Conservation (phyloP, 2,888 invertebrate species). For the Epistrophella euchroma region DNA sequence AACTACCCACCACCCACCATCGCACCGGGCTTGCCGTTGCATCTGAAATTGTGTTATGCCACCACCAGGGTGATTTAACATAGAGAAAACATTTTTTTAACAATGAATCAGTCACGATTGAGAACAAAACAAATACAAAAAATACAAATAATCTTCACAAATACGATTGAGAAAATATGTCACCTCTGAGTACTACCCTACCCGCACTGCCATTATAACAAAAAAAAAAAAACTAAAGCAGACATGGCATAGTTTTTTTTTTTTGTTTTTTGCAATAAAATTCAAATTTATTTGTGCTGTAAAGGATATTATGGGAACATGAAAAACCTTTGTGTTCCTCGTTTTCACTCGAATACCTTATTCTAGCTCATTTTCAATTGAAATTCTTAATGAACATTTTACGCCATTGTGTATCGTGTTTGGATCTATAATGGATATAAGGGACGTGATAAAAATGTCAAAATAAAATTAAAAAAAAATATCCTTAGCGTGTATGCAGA, state of each 20-base stretch:
- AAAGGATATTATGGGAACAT: constrained; percentile 26
- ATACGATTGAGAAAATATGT: constrained; percentile 18
- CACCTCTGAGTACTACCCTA: constrained; percentile 5
- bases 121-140: neutral
- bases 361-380: constrained; percentile 52
- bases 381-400: constrained; percentile 46
- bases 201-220: neutral
- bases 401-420: constrained; percentile 40
- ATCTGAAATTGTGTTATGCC: neutral
- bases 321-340: constrained; percentile 18
- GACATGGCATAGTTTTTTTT: constrained; percentile 26
- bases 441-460: constrained; percentile 48
- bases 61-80: neutral
- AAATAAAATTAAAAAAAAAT: constrained; percentile 8
- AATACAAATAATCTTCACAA: constrained; percentile 29
- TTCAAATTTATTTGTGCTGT: constrained; percentile 26
- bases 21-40: neutral
- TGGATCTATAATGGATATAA: constrained; percentile 24
- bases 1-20: neutral
- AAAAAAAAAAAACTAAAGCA: neutral
- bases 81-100: neutral
- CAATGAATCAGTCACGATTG: neutral
- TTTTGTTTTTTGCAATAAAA: constrained; percentile 35
- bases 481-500: constrained; percentile 23
- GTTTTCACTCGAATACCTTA: constrained; percentile 15